phyloP scores from a whole-genome alignment of 2,797 vertebrate species.

The Cyprinodon diabolis region DNA sequence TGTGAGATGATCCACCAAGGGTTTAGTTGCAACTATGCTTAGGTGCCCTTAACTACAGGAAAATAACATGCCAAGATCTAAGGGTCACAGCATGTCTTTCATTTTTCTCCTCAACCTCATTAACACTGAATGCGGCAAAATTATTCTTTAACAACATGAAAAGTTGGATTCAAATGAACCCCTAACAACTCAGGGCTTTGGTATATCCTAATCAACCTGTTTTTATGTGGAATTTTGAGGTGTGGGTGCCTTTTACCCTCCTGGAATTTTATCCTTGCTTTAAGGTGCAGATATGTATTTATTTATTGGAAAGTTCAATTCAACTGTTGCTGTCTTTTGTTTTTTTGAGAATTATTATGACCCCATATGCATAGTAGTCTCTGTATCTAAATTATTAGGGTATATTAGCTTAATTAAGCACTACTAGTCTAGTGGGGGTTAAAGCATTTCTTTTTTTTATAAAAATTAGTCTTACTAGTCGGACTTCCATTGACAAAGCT shows the following conservation, averaged over 20 bases:
- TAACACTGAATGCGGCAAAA: neutral
- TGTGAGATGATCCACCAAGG: neutral
- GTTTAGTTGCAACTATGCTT: neutral
- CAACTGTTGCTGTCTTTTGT: neutral
- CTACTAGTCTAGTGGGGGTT: too few species aligned
- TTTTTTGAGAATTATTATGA: neutral
- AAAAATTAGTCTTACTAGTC: slow-evolving; percentile 74
- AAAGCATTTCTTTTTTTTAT: neutral
- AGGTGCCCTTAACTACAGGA: neutral
- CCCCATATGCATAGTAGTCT: neutral
- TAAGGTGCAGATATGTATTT: neutral
- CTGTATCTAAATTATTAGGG: neutral
- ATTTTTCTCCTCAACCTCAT: neutral
- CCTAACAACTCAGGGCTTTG: neutral
- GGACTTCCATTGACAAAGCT: slow-evolving; percentile 91
- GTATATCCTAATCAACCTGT: neutral
- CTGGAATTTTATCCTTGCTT: neutral
- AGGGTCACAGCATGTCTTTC: neutral
- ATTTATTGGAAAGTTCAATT: neutral
- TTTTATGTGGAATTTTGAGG: neutral
- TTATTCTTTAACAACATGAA: neutral
- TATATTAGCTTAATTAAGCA: too few species aligned
- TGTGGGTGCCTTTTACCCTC: neutral
- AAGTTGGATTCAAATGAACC: neutral
- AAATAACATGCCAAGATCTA: neutral